These are phyloP conservation scores for Diplogasteroides magnus DNA, from an alignment of 1,140 invertebrate species.

Conservation along the genomic window DNA sequence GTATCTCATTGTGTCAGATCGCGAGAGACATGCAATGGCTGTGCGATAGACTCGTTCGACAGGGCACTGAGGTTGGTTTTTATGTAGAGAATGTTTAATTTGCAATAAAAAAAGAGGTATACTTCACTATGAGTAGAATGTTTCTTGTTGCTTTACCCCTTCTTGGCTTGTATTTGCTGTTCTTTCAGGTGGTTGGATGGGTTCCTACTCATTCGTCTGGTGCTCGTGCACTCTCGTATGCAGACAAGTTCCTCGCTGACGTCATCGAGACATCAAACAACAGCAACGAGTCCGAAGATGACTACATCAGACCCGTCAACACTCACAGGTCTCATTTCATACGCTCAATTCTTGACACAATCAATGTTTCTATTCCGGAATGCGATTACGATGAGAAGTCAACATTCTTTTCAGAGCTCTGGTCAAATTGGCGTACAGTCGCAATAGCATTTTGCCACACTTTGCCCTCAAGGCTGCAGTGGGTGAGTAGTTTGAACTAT, in stretches of 20 bases:
- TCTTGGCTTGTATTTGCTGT: background rate
- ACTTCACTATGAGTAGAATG: conserved; percentile 4
- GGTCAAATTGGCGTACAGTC: background rate
- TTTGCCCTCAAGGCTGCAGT: background rate
- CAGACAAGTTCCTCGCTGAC: background rate
- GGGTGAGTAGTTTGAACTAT: background rate
- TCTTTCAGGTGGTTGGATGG: background rate
- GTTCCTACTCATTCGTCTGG: background rate
- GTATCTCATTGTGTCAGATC: too few species aligned
- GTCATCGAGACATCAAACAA: background rate
- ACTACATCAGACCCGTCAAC: too few species aligned
- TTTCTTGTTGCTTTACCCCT: conserved; percentile 4
- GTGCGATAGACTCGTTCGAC: conserved; percentile 11
- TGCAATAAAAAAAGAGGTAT: background rate
- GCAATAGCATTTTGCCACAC: background rate
- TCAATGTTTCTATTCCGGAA: background rate
- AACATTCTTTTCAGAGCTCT: background rate
- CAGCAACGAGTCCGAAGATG: background rate
- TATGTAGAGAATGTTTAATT: background rate
- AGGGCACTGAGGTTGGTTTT: conserved; percentile 13
- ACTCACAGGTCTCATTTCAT: background rate
- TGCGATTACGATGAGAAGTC: too few species aligned
- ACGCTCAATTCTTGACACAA: background rate
- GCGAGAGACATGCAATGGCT: conserved; percentile 24
- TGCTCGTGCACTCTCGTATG: background rate